Conservation (phyloP, 2,113 vertebrate genomes). For the Rhadina sibilatrix region DNA sequence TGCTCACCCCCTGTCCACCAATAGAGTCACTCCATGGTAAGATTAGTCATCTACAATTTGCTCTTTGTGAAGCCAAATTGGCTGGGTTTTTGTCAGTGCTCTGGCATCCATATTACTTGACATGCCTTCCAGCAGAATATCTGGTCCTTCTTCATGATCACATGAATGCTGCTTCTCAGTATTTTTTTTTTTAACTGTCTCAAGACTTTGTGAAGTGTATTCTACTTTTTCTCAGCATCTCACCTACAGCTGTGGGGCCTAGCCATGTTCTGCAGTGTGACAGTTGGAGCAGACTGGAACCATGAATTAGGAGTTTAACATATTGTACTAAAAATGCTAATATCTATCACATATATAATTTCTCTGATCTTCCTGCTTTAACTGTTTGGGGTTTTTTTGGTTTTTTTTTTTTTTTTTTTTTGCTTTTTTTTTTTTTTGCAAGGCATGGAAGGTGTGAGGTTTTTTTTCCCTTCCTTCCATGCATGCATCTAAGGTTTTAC, state of each 20-base stretch:
- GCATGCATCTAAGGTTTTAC: background rate
- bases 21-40: background rate
- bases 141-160: background rate
- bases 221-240: background rate
- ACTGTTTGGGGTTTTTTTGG: too few species aligned
- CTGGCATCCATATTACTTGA: background rate
- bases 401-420: fast-evolving
- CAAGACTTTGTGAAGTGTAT: background rate
- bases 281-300: fast-evolving
- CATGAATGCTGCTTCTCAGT: background rate
- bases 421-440: fast-evolving
- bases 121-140: background rate
- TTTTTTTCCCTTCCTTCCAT: background rate
- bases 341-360: background rate
- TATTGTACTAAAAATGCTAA: background rate
- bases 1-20: background rate
- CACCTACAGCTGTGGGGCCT: fast-evolving
- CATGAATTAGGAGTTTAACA: background rate
- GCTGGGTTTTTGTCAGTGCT: background rate
- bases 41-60: background rate
- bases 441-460: background rate
- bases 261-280: fast-evolving
- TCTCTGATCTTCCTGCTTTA: background rate
- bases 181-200: background rate
- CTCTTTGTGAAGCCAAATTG: background rate